phyloP scores from a whole-genome alignment of 2,797 vertebrate species.

The Lithobates sylvaticus region DNA sequence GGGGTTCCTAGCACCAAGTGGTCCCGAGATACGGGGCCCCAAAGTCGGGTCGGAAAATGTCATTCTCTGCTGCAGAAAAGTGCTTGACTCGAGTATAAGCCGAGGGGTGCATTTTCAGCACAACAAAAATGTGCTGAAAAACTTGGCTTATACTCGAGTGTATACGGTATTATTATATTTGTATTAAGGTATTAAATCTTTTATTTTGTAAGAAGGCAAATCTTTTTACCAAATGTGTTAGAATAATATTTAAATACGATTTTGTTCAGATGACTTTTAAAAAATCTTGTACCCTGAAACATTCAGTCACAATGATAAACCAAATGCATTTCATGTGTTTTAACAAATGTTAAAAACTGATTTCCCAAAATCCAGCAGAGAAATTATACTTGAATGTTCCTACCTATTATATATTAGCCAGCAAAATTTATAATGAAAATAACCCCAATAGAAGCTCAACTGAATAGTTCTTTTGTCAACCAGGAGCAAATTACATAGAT shows the following conservation, averaged over 20 bases:
- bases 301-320: background rate
- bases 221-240: background rate
- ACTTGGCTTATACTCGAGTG: no score
- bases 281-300: background rate
- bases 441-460: constrained; percentile 17
- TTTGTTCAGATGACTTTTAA: background rate
- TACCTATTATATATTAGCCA: constrained; percentile 34
- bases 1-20: no score
- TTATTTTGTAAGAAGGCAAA: background rate
- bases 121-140: no score
- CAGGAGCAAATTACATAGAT: constrained; percentile 41
- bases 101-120: no score
- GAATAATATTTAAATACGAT: background rate
- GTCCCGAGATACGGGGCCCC: no score
- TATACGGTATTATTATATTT: background rate
- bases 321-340: background rate
- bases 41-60: no score
- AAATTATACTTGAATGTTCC: constrained; percentile 37
- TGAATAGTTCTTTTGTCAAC: constrained; percentile 46
- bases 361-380: constrained; percentile 14
- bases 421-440: constrained; percentile 47
- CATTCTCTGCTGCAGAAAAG: no score
- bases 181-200: background rate
- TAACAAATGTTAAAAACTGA: constrained; percentile 30
- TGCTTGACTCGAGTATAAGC: no score